Evolutionary conservation across 2,797 vertebrate species (phyloP), one percentile per base, ranked within the genome.

Genomic region (Gadopsis bispinosus): DNA sequence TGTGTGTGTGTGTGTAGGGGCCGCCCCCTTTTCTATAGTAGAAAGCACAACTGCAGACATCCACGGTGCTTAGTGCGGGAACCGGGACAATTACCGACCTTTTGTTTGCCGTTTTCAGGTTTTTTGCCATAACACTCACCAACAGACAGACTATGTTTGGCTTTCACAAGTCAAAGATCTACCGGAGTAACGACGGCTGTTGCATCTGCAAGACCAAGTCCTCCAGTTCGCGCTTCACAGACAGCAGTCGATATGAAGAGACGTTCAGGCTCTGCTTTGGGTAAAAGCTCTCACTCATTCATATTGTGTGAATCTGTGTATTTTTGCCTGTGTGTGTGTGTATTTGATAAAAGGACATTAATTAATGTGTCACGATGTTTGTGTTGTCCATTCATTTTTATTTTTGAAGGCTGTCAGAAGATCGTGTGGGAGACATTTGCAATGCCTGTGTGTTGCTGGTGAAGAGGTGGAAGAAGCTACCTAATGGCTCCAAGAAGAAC

Each of bases 121-220:
- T 74, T 45, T 89, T 63, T 59, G 50, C 58, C 37, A 37, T 7
- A 77, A 33, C 63, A 16, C 43, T 7, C 67, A 83, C 50, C 73
- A 45, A 71, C 47, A 69, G 47, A 62, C 13, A 69, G 78, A 94
- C 33, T 48, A 96, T 96, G 96, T 96, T 96, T 87, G 95, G 95
- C 73, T 96, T 96, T 77, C 96, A 96, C 55, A 96, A 96, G 85
- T 96, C 95, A 73, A 96, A 96, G 93, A 96, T 96, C 81, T 96
- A 96, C 91, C 92, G 96, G 88, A 96, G 95, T 91, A 94, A 96
- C 73, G 95, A 96, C 22, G 95, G 96, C 50, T 96, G 96, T 69
- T 96, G 96, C 89, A 96, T 96, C 83, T 96, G 96, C 88, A 96
- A 96, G 87, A 96, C 96, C 87, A 96, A 96, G 92, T 96, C 96